These are phyloP conservation scores for Amia ocellicauda DNA, from an alignment of 2,113 vertebrate genomes.

Conservation along the genomic window DNA sequence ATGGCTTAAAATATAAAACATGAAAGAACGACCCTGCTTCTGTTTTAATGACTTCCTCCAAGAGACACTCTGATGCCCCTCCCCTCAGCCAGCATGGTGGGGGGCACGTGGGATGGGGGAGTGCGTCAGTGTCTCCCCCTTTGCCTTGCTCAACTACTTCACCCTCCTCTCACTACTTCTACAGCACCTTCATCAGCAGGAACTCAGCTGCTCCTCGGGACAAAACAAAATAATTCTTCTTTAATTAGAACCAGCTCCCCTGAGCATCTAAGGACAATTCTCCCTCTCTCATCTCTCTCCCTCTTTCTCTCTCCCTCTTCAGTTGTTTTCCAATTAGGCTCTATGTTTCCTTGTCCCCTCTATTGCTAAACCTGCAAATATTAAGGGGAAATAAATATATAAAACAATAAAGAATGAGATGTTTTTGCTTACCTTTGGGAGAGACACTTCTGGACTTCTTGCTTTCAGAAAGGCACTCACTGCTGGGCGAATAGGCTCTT, in stretches of 20 bases:
- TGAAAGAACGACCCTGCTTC: not conserved
- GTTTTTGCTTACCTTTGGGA: slow-evolving; percentile 79
- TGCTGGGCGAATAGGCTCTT: slow-evolving; percentile 85
- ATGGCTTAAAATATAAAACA: not conserved
- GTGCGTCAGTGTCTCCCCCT: not conserved
- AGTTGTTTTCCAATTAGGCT: slow-evolving; percentile 18
- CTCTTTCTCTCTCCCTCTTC: slow-evolving; percentile 21
- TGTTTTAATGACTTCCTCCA: slow-evolving; percentile 11
- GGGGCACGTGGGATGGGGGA: not conserved
- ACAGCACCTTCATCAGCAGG: no score
- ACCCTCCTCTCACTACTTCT: slow-evolving; percentile 15
- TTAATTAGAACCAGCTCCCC: not conserved
- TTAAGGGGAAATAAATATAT: no score
- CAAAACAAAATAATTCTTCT: not conserved
- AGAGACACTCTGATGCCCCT: not conserved
- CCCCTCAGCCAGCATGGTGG: not conserved
- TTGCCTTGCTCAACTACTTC: not conserved
- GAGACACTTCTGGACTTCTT: slow-evolving; percentile 88
- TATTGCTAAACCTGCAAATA: slow-evolving; percentile 12
- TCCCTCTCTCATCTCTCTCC: slow-evolving; percentile 16
- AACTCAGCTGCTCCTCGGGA: no score
- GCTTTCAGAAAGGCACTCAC: slow-evolving; percentile 85
- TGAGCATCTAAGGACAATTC: not conserved
- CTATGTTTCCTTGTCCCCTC: not conserved
- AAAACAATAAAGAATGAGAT: no score